phyloP scores from a whole-genome alignment of 2,888 invertebrate genomes.

The Caenorhabditis afra region DNA sequence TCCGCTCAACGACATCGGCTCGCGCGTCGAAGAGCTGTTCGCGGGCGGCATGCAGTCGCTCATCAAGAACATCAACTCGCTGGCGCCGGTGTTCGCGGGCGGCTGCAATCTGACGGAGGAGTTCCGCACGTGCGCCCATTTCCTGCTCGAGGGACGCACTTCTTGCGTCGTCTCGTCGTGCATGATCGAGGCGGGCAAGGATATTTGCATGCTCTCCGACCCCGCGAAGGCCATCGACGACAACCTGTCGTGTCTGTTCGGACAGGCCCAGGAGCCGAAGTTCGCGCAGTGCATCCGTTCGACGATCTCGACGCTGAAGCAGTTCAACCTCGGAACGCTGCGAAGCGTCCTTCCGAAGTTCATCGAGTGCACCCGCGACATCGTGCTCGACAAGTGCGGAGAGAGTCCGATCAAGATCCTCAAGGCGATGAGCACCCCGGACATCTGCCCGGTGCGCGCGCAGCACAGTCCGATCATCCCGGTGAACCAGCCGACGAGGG shows the following conservation, averaged over 20 bases:
- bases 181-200: slow-evolving; percentile 76
- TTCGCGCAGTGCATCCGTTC: slow-evolving; percentile 77
- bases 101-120: slow-evolving; percentile 76
- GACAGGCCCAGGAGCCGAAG: slow-evolving; percentile 74
- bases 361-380: slow-evolving; percentile 76
- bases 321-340: slow-evolving; percentile 74
- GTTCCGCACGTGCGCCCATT: slow-evolving; percentile 67
- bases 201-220: slow-evolving; percentile 75
- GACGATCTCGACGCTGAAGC: slow-evolving; percentile 76
- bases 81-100: slow-evolving; percentile 78
- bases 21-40: slow-evolving; percentile 68
- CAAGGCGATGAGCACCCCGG: slow-evolving; percentile 71
- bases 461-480: slow-evolving; percentile 60
- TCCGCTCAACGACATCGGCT: slow-evolving; percentile 76
- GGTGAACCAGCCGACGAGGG: slow-evolving; percentile 34
- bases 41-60: slow-evolving; percentile 72
- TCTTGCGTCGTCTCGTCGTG: slow-evolving; percentile 77
- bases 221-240: slow-evolving; percentile 77
- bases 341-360: slow-evolving; percentile 75
- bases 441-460: slow-evolving; percentile 67
- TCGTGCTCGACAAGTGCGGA: slow-evolving; percentile 76
- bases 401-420: slow-evolving; percentile 71
- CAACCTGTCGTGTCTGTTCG: slow-evolving; percentile 76
- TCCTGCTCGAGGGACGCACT: slow-evolving; percentile 62
- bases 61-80: slow-evolving; percentile 77